A percentile compares a stretch with the other conserved stretches of the same genome.
These are phyloP conservation scores for Gonatopus flavifemur DNA, from an alignment of 1,140 invertebrate genomes.

Conservation along the genomic window DNA sequence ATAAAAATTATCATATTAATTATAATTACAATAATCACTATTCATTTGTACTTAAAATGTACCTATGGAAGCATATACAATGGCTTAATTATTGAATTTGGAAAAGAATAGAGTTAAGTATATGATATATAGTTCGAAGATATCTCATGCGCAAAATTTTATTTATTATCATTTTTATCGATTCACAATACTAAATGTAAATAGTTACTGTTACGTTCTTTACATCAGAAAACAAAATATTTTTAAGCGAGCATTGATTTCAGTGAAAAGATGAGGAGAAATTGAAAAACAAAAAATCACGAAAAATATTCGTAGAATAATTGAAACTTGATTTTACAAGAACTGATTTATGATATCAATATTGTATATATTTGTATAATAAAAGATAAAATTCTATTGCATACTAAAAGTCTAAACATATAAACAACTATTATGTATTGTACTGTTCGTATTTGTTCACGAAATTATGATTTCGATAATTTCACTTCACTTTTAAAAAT, in stretches of 20 bases:
- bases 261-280: conserved; percentile 12
- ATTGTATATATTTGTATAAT: conserved; percentile 37
- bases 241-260: conserved; percentile 21
- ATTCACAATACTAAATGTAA: conserved; percentile 16
- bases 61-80: conserved; percentile 9
- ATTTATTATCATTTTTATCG: conserved; percentile 32
- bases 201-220: conserved; percentile 21
- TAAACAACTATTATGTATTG: too few species aligned
- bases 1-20: too few species aligned
- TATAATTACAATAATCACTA: too few species aligned
- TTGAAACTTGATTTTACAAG: too few species aligned
- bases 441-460: too few species aligned
- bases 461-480: too few species aligned
- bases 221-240: conserved; percentile 7
- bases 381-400: too few species aligned
- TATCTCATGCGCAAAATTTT: conserved; percentile 18
- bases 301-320: too few species aligned
- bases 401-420: too few species aligned
- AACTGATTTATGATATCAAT: conserved; percentile 22
- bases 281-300: conserved; percentile 12
- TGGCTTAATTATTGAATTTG: too few species aligned
- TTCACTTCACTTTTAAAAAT: too few species aligned
- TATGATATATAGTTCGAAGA: conserved; percentile 14
- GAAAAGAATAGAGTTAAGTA: conserved; percentile 14
- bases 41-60: conserved; percentile 18